Evolutionary conservation across 2,113 vertebrate species (phyloP).

Genomic region (Tringa solitaria): DNA sequence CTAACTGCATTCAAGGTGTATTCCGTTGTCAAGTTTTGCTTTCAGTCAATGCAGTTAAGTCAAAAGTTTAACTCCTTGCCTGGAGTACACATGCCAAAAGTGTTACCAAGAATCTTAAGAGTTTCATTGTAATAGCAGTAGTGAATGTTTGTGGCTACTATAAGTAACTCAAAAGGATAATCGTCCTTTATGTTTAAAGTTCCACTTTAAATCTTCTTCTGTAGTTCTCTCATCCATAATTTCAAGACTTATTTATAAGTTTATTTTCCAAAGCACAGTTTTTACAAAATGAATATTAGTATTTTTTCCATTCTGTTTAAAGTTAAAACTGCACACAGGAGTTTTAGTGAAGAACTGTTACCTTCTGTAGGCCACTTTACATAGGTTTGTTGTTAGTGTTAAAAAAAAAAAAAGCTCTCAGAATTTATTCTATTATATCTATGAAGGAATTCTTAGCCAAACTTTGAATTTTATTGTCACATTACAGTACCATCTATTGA

Average conservation of each 20-base stretch:
- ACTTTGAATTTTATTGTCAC: background rate
- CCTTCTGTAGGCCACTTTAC: background rate
- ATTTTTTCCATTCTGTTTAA: background rate
- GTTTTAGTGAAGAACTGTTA: background rate
- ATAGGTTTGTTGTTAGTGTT: background rate
- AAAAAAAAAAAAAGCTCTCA: background rate
- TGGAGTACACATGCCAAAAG: too few species aligned
- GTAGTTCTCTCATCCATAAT: background rate
- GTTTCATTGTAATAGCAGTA: too few species aligned
- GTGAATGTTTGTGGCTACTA: too few species aligned
- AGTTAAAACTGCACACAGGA: background rate
- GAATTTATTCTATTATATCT: background rate
- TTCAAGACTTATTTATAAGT: background rate
- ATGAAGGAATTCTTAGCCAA: background rate
- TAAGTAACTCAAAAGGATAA: too few species aligned
- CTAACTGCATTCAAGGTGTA: background rate
- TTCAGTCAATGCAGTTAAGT: background rate
- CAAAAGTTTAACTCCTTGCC: too few species aligned
- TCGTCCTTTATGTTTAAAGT: too few species aligned
- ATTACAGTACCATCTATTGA: background rate
- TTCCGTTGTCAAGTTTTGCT: background rate
- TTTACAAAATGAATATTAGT: background rate
- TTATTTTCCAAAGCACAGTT: background rate
- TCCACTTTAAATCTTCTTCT: too few species aligned
- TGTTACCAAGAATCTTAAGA: too few species aligned